phyloP scores from a whole-genome alignment of 2,888 invertebrate species.

The Limulus polyphemus region DNA sequence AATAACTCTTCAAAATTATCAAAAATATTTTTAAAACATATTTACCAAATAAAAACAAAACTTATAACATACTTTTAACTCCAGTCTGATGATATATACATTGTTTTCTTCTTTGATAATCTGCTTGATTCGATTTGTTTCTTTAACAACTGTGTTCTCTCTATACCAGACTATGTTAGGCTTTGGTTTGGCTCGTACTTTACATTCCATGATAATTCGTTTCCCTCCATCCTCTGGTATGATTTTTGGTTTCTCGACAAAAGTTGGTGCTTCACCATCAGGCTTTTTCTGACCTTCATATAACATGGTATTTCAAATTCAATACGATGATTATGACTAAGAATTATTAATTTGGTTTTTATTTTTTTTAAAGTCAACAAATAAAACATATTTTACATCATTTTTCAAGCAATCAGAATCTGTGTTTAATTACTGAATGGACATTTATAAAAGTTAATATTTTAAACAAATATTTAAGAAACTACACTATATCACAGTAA shows the following conservation, averaged over 20 bases:
- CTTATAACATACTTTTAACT: slow-evolving; percentile 50
- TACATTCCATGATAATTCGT: slow-evolving; percentile 92
- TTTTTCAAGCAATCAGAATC: too few relatives aligned
- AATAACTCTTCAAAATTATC: too few relatives aligned
- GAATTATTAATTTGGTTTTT: too few relatives aligned
- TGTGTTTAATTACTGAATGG: too few relatives aligned
- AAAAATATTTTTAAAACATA: too few relatives aligned
- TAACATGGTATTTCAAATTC: too few relatives aligned
- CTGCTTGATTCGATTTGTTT: slow-evolving; percentile 47
- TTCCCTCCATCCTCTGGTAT: slow-evolving; percentile 96
- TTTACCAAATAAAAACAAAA: slow-evolving; percentile 3
- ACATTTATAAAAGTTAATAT: too few relatives aligned
- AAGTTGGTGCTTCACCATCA: slow-evolving; percentile 59
- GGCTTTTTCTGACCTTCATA: slow-evolving; percentile 9
- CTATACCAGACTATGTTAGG: slow-evolving; percentile 44
- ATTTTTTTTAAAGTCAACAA: too few relatives aligned
- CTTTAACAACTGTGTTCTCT: slow-evolving; percentile 17
- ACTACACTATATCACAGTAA: too few relatives aligned
- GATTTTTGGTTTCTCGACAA: slow-evolving; percentile 96
- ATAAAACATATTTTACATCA: too few relatives aligned
- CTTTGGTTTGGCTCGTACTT: slow-evolving; percentile 76
- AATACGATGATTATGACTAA: too few relatives aligned
- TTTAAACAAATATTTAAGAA: too few relatives aligned
- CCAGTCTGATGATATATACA: slow-evolving; percentile 72
- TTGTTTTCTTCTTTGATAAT: slow-evolving; percentile 69